Conservation (phyloP, 1,140 invertebrate genomes). For the Drosophila nikananu region DNA sequence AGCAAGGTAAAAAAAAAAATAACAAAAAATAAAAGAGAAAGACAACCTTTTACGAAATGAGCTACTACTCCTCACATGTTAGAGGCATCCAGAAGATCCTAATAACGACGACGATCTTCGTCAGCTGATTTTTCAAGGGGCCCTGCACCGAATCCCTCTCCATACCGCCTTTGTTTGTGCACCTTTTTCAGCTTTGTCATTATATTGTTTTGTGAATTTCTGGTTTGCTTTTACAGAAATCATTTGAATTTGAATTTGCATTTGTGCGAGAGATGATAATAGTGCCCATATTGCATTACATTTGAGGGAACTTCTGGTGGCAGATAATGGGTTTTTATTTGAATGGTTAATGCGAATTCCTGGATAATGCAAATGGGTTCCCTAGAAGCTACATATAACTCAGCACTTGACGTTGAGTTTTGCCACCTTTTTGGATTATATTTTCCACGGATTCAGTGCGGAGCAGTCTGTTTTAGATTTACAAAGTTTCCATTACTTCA, state of each 20-base stretch:
- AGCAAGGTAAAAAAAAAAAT: constrained; percentile 17
- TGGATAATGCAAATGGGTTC: constrained; percentile 29
- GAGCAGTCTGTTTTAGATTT: constrained; percentile 4
- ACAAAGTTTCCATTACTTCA: neutral
- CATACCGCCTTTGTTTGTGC: constrained; percentile 37
- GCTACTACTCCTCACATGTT: constrained; percentile 73
- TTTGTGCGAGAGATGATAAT: constrained; percentile 34
- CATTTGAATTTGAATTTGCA: constrained; percentile 58
- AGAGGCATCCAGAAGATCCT: constrained; percentile 49
- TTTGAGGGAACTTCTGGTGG: constrained; percentile 58
- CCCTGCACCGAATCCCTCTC: constrained; percentile 17
- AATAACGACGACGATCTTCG: constrained; percentile 51
- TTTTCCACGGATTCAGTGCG: constrained; percentile 1
- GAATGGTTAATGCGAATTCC: constrained; percentile 43
- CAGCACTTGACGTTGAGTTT: constrained; percentile 22
- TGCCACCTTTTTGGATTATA: constrained; percentile 9
- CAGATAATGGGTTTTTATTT: constrained; percentile 18
- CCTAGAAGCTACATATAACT: constrained; percentile 5
- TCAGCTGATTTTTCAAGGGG: constrained; percentile 59
- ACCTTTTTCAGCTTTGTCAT: constrained; percentile 58
- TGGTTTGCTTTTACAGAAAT: constrained; percentile 60
- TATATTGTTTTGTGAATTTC: constrained; percentile 45
- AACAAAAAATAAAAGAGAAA: neutral
- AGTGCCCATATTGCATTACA: constrained; percentile 65
- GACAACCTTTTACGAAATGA: constrained; percentile 52